Percentiles rank a stretch among this genome's conserved stretches.
phyloP scores from a whole-genome alignment of 2,888 invertebrate genomes.

The Pimpla rufipes region DNA sequence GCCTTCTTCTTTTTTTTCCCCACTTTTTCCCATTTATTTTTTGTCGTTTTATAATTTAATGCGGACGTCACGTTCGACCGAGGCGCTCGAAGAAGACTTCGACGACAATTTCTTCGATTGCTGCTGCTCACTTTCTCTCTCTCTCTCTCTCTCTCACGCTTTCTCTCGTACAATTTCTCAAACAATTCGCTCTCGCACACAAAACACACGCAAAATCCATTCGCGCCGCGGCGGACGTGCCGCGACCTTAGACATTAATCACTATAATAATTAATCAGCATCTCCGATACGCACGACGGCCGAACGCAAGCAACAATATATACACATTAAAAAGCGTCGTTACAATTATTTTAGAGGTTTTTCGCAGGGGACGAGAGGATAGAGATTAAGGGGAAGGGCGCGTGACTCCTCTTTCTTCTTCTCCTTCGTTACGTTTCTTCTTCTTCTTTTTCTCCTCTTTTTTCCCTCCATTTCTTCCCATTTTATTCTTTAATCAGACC shows the following conservation, averaged over 20 bases:
- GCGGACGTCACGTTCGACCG: conserved; percentile 68
- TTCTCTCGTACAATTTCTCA: conserved; percentile 19
- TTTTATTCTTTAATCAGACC: conserved; percentile 40
- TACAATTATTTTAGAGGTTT: conserved; percentile 55
- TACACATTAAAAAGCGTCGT: conserved; percentile 82
- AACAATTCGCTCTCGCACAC: conserved; percentile 34
- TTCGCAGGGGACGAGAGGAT: conserved; percentile 61
- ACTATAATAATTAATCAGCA: conserved; percentile 64
- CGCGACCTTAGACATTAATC: conserved; percentile 61
- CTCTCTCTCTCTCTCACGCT: conserved; percentile 27
- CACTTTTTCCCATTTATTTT: conserved; percentile 27
- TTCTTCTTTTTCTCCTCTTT: conserved; percentile 31
- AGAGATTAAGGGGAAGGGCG: conserved; percentile 53
- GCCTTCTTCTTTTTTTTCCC: conserved; percentile 34
- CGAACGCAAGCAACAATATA: conserved; percentile 81
- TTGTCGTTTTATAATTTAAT: conserved; percentile 57
- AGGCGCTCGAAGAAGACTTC: conserved; percentile 55
- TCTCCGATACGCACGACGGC: conserved; percentile 75
- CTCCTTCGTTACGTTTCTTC: conserved; percentile 17
- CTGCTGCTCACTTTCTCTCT: conserved; percentile 9
- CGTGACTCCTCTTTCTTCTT: conserved; percentile 38
- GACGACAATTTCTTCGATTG: conserved; percentile 52
- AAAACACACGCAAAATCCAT: background rate
- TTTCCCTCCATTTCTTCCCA: conserved; percentile 2
- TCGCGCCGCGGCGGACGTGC: conserved; percentile 37